Base-by-base conservation (phyloP, 2,113 vertebrate genomes). In the Lates calcarifer region DNA sequence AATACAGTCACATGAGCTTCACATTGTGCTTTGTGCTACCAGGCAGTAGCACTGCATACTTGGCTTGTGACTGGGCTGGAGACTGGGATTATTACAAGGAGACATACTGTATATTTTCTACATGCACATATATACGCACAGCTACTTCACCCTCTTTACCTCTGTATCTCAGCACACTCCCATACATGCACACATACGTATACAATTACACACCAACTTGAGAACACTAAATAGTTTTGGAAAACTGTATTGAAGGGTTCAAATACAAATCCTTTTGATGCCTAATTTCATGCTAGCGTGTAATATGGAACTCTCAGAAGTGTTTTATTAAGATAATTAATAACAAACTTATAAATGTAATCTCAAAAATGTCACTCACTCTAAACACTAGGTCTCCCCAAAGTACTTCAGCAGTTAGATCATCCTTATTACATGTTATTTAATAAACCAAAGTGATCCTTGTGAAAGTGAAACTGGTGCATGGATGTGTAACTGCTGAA, bases 1-100 rank as follows among this genome's bases (percentile, higher is more conserved):
- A 92, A 91, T 91, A 83, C 87, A 87, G 88, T 95, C 93, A 94
- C 94, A 95, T 95, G 94, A 87, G 85, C 76, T 89, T 87, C 93
- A 92, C 88, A 70, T 84, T 93, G 89, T 87, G 90, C 84, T 90
- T 85, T 82, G 87, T 91, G 84, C 90, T 84, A 84, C 90, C 82
- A 90, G 84, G 90, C 88, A 91, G 85, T 65, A 82, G 89, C 77
- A 71, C 70, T 81, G 80, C 77, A 79, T 74, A 74, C 80, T 84
- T 51, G 64, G 81, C 92, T 90, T 93, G 91, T 93, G 93, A 93
- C 92, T 85, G 24, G 51, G 41, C 69, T 86, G 43, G 66, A 84
- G 63, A 89, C 69, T 35, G 73, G 67, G 83, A 83, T 90, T 86
- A 79, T 62, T 68, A 61, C 61, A 83, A 71, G 61, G 51, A 73